Evolutionary conservation across 1,140 invertebrate genomes (phyloP), one percentile per base, ranked within the genome.

Genomic region (Magallana angulata): DNA sequence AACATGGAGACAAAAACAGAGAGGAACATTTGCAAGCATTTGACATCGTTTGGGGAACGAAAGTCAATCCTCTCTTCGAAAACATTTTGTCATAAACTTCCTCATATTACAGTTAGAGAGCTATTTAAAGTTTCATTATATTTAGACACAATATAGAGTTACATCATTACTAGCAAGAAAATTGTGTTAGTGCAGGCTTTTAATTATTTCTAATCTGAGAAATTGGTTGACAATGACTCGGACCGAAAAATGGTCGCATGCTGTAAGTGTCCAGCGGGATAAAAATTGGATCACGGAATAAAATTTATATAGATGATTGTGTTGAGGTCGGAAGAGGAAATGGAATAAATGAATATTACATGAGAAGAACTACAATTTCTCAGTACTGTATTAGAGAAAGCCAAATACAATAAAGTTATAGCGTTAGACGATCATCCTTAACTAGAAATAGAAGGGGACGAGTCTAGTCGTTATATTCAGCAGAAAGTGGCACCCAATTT

Each of bases 291-390:
- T 76, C 68, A 36, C 68, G 68, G 18, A 76, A 76, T 12, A 76
- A 30, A 76, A 12, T 30, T 12, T 30, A 30, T 76, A 76, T 18
- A 30, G 24, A 30, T 30, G 68, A 76, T 76, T 76, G 68, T 76
- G 8, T 24, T 12, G 24, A 30, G 68, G 18, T 76, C 68, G 11
- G 68, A 12, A 11, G 24, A 76, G 68, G 68, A 76, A 76, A 76
- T 76, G 68, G 68, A 30, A 76, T 18, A 18, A 30, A 76, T 76
- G 68, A 76, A 76, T 76, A 76, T 76, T 76, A 76, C 68, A 76
- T 76, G 68, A 76, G 68, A 4, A 30, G 24, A 76, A 30, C 18
- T 30, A 8, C 18, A 12, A 12, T 76, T 76, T 30, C 14, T 76
- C 1, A 30, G 68, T 76, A 36, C 68, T 76, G 68, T 30, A 76